Evolutionary conservation across 2,113 vertebrate genomes (phyloP).

Genomic region (Melierax canorus): DNA sequence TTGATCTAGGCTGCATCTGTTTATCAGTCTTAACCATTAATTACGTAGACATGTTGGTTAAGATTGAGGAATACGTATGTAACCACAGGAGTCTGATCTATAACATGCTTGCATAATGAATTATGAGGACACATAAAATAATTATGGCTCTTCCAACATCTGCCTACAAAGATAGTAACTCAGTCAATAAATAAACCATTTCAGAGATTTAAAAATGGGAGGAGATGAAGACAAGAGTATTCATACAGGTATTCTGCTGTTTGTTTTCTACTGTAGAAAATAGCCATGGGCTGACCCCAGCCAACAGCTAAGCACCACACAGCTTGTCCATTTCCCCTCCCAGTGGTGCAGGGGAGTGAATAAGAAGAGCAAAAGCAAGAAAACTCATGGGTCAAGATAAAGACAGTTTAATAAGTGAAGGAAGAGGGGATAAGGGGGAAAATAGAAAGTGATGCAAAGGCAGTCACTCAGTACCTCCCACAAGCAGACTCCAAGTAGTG

Average conservation of each 20-base stretch:
- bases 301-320: background rate
- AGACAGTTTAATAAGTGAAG: background rate
- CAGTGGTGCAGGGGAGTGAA: background rate
- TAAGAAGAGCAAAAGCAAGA: background rate
- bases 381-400: background rate
- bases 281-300: rapidly evolving
- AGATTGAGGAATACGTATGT: rapidly evolving
- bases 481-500: background rate
- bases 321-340: background rate
- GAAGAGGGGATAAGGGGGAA: background rate
- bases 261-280: background rate
- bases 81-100: background rate
- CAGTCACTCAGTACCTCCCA: background rate
- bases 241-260: background rate
- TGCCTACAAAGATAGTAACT: background rate
- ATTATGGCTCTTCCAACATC: background rate
- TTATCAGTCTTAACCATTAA: background rate
- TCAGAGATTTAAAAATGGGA: background rate
- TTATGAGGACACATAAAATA: background rate
- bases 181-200: background rate
- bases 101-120: background rate
- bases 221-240: background rate
- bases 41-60: background rate
- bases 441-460: background rate
- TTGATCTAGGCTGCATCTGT: background rate